Conservation (phyloP, 2,888 invertebrate genomes). For the Imbricaverruca yamaguchii region DNA sequence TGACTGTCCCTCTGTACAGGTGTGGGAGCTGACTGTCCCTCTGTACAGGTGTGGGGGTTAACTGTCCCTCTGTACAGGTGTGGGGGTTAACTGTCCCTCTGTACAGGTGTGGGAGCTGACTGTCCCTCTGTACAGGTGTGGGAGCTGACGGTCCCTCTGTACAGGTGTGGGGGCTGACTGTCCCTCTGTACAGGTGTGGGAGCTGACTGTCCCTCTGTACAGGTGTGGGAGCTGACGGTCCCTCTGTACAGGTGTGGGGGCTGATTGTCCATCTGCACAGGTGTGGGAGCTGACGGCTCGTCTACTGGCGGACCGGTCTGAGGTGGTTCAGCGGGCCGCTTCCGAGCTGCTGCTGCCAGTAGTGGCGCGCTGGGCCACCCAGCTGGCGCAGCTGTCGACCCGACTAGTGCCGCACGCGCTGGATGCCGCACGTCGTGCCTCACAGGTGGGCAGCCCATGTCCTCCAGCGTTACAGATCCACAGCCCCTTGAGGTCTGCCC, state of each 20-base stretch:
- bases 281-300: conserved; percentile 49
- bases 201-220: background rate
- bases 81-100: no score
- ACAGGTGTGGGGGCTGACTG: background rate
- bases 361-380: conserved; percentile 54
- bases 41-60: no score
- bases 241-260: background rate
- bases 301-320: conserved; percentile 51
- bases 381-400: conserved; percentile 45
- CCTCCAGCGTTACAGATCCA: no score
- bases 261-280: conserved; percentile 22
- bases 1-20: no score
- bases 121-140: background rate
- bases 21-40: no score
- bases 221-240: background rate
- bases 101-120: background rate
- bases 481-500: no score
- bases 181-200: background rate
- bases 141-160: background rate
- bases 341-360: conserved; percentile 53
- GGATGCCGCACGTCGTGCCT: conserved; percentile 44
- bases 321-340: conserved; percentile 49
- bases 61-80: background rate
- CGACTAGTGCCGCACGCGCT: conserved; percentile 31
- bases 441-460: background rate